Percentiles rank a stretch among this genome's conserved stretches.
Conservation (phyloP, 2,113 vertebrate genomes). For the Mustela nigripes region DNA sequence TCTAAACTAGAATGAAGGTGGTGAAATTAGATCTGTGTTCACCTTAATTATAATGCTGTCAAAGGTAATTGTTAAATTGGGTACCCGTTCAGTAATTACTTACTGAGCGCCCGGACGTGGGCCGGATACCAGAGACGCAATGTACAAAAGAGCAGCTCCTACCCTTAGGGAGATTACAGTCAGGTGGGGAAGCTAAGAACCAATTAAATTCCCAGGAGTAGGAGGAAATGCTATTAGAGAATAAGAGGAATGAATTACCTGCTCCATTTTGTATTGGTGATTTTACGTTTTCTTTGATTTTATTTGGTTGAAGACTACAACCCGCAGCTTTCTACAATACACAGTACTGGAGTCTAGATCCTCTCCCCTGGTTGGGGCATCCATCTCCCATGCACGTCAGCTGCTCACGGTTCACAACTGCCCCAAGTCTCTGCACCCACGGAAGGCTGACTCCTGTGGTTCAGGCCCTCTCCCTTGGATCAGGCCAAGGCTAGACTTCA, state of each 20-base stretch:
- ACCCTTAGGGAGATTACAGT: too few species aligned
- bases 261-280: not conserved
- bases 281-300: not conserved
- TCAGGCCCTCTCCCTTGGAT: not conserved
- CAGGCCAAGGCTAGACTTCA: not conserved
- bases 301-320: not conserved
- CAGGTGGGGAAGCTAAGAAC: not conserved
- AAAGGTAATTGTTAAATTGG: not conserved
- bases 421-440: too few species aligned
- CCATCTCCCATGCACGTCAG: rapidly evolving
- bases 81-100: not conserved
- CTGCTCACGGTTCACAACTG: not conserved
- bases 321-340: not conserved
- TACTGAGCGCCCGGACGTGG: not conserved
- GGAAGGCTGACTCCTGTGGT: not conserved
- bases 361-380: not conserved
- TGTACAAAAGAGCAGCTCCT: not conserved
- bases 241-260: not conserved
- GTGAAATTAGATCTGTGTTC: not conserved
- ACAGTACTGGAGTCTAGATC: not conserved
- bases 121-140: not conserved
- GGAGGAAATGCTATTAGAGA: not conserved
- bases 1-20: not conserved
- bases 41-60: not conserved
- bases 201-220: not conserved